A percentile compares a stretch with the other conserved stretches of the same genome.
These are phyloP conservation scores for Leucophora obtusa DNA, from an alignment of 2,888 invertebrate species.

Conservation along the genomic window DNA sequence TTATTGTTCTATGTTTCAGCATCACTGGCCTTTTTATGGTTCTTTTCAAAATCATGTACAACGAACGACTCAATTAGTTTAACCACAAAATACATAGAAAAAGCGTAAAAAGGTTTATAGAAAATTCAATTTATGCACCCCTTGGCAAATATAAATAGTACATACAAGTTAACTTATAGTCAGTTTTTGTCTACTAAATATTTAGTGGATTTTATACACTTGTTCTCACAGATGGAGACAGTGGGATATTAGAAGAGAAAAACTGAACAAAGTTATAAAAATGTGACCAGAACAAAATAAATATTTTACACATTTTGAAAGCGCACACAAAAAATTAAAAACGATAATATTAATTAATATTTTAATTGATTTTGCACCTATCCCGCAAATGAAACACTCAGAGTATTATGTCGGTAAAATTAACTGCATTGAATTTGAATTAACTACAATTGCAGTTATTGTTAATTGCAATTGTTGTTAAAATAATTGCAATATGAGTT, in stretches of 20 bases:
- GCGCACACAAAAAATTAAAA: no score
- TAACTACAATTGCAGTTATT: no score
- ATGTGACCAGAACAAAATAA: background rate
- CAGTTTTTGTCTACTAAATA: background rate
- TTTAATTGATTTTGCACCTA: no score
- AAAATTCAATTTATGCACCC: constrained; percentile 79
- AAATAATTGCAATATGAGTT: no score
- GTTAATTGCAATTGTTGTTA: no score
- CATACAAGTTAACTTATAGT: constrained; percentile 5
- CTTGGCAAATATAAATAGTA: constrained; percentile 65
- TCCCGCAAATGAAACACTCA: no score
- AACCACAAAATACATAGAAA: constrained; percentile 75
- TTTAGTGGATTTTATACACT: constrained; percentile 20
- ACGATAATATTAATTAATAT: no score
- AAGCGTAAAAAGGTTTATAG: constrained; percentile 73
- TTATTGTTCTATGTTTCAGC: constrained; percentile 41
- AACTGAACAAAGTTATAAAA: background rate
- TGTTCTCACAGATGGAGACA: background rate
- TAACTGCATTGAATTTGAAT: no score
- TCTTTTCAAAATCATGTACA: constrained; percentile 51
- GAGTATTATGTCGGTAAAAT: no score
- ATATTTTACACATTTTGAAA: no score
- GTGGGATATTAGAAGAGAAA: background rate
- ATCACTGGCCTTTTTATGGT: constrained; percentile 48
- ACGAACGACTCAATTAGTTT: constrained; percentile 78